Evolutionary conservation across 2,113 vertebrate genomes (phyloP), one percentile per base, ranked within the genome.

Genomic region (Petroica traversi): DNA sequence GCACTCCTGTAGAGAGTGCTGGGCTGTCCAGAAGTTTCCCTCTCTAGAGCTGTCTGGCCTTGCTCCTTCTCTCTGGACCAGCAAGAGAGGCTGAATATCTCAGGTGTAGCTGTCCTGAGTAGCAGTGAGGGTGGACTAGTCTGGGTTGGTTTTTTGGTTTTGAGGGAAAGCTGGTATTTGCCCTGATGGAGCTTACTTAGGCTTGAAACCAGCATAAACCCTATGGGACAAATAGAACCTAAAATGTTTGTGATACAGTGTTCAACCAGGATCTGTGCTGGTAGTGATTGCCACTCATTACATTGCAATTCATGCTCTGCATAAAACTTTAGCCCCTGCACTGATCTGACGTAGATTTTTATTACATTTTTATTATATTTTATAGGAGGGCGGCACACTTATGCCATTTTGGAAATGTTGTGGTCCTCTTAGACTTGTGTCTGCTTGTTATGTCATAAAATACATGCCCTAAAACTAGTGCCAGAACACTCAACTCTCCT

Each of bases 401-500:
- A 4, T 77, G 40, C 76, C 55, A 41, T 83, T 93, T 93, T 74
- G 45, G 52, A 88, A 94, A 59, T 2, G 0, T 40, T 6, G 0
- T 3, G 1, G 33, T 92, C 51, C 52, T 84, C 68, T 91, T 58
- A 74, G 68, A 78, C 75, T 71, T 79, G 33, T 80, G 69, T 52
- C 34, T 92, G 23, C 62, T 85, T 71, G 31, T 85, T 90, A 34
- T 40, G 55, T 92, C 6, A 4, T 54, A 78, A 88, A 93, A 77
- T 90, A 63, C 40, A 69, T 94, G 72, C 87, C 92, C 81, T 96
- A 83, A 77, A 92, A 92, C 88, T 36, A 90, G 36, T 86, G 90
- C 76, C 92, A 64, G 71, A 46, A 51, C 12, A 52, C 55, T 68
- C 68, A 90, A 75, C 19, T 64, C 55, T 77, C 31, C 40, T 96